A percentile compares a stretch with the other conserved stretches of the same genome.
These are phyloP conservation scores for Megalops cyprinoides DNA, from an alignment of 2,797 vertebrate species.

Conservation along the genomic window DNA sequence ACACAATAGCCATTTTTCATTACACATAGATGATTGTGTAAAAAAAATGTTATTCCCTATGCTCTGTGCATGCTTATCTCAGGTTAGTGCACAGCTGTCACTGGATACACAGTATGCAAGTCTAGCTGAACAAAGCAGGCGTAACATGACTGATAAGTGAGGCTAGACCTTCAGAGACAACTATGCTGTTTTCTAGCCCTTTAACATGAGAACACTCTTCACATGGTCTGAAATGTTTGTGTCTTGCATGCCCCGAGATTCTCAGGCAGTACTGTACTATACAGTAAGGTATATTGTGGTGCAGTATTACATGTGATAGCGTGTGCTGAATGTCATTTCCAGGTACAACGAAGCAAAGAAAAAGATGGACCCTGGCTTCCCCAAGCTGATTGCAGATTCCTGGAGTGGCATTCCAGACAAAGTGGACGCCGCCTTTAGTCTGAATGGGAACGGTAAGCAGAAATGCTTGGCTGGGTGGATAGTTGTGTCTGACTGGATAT, in stretches of 20 bases:
- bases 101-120: not conserved
- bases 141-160: not conserved
- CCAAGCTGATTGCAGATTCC: conserved; percentile 92
- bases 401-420: conserved; percentile 94
- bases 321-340: not conserved
- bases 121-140: not conserved
- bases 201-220: no score
- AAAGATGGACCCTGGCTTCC: conserved; percentile 92
- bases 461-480: no score
- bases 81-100: not conserved
- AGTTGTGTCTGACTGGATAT: no score
- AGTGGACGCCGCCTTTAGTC: conserved; percentile 84
- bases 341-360: conserved; percentile 93
- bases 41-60: not conserved
- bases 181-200: not conserved
- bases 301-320: not conserved
- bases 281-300: no score
- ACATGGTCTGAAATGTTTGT: no score
- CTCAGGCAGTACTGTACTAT: no score
- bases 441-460: conserved; percentile 84
- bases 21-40: not conserved
- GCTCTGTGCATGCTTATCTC: not conserved
- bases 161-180: not conserved
- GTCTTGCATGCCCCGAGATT: no score
- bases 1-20: not conserved